A percentile compares a stretch with the other conserved stretches of the same genome.
phyloP scores from a whole-genome alignment of 2,797 vertebrate species.

The Channallabes apus region DNA sequence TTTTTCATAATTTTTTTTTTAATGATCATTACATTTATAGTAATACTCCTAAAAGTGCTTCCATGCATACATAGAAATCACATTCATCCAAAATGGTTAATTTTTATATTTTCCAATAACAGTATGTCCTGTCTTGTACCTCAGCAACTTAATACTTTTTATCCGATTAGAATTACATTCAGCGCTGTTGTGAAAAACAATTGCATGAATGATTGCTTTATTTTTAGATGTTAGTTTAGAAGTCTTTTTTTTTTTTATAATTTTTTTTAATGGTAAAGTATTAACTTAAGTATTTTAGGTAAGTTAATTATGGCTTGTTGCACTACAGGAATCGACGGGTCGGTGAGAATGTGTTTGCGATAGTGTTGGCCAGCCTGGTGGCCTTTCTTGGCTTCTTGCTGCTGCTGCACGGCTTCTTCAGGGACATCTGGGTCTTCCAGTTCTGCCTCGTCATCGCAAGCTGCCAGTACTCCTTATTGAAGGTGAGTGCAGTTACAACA shows the following conservation, averaged over 20 bases:
- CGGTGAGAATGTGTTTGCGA: constrained; percentile 84
- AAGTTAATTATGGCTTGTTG: not conserved
- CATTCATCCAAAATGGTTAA: not conserved
- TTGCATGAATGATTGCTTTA: too few relatives aligned
- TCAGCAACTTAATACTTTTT: not conserved
- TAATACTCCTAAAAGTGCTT: not conserved
- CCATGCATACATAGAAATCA: not conserved
- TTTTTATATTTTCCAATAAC: too few relatives aligned
- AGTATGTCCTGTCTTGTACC: too few relatives aligned
- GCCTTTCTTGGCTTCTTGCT: constrained; percentile 89
- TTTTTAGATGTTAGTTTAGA: too few relatives aligned
- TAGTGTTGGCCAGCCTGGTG: constrained; percentile 85
- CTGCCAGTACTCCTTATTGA: constrained; percentile 90
- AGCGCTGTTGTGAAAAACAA: not conserved
- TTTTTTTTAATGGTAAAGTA: not conserved
- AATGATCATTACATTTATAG: not conserved
- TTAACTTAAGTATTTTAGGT: not conserved
- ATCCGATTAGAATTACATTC: not conserved
- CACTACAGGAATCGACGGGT: constrained; percentile 80
- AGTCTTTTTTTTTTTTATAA: not conserved
- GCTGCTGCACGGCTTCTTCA: constrained; percentile 87
- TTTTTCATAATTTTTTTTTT: too few relatives aligned
- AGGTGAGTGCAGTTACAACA: constrained; percentile 69
- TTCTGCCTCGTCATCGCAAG: constrained; percentile 92
- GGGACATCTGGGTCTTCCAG: constrained; percentile 93